Conservation (phyloP, 2,888 invertebrate genomes). For the Criorhina ranunculi region DNA sequence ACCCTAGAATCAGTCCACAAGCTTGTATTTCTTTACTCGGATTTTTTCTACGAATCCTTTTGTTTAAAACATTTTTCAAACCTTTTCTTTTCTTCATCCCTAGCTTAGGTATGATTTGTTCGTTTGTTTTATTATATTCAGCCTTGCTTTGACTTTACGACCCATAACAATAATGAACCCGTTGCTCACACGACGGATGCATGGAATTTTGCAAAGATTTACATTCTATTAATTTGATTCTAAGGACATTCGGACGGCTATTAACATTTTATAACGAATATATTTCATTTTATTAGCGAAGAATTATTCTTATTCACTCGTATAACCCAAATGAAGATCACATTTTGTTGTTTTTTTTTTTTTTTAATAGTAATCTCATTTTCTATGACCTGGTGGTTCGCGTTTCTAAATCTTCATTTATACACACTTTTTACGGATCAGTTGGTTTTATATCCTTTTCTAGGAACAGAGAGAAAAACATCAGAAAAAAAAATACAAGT, state of each 20-base stretch:
- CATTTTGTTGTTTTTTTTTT: too few relatives aligned
- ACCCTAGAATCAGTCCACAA: too few relatives aligned
- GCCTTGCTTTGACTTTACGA: constrained; percentile 8
- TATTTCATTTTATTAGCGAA: constrained; percentile 18
- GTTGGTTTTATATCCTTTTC: constrained; percentile 30
- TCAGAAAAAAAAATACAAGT: neutral
- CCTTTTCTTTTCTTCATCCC: too few relatives aligned
- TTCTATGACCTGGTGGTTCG: neutral
- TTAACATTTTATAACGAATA: constrained; percentile 25
- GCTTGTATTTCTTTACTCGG: too few relatives aligned
- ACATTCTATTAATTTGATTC: constrained; percentile 21
- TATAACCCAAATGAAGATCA: constrained; percentile 10
- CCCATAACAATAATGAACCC: constrained; percentile 22
- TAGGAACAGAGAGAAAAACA: neutral
- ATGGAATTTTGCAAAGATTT: neutral
- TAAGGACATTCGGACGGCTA: constrained; percentile 23
- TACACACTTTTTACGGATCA: constrained; percentile 57
- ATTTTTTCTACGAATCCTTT: too few relatives aligned
- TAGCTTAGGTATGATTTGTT: too few relatives aligned
- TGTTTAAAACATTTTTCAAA: too few relatives aligned
- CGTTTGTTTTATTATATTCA: too few relatives aligned
- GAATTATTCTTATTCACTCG: constrained; percentile 4
- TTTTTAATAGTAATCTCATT: constrained; percentile 35
- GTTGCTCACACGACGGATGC: neutral
- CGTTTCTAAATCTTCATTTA: constrained; percentile 51